Conservation (phyloP, 2,888 invertebrate species). For the Chloroclysta siterata region DNA sequence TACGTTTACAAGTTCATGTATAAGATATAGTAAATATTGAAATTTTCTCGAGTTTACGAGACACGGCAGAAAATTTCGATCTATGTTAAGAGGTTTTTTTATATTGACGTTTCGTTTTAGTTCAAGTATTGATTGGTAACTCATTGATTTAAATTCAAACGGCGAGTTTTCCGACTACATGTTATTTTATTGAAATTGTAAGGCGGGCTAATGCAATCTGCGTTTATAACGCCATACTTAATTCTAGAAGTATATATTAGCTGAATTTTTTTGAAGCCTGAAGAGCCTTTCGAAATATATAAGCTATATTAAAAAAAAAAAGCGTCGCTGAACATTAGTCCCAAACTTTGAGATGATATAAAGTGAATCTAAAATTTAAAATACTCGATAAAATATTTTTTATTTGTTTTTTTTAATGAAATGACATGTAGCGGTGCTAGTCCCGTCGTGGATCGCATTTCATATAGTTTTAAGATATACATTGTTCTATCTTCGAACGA, state of each 20-base stretch:
- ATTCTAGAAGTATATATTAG: neutral
- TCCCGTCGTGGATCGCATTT: conserved; percentile 81
- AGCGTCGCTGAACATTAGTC: neutral
- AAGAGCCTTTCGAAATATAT: neutral
- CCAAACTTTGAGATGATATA: neutral
- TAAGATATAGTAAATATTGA: conserved; percentile 25
- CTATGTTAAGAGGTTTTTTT: conserved; percentile 33
- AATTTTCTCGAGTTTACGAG: conserved; percentile 26
- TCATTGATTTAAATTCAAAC: conserved; percentile 57
- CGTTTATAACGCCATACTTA: neutral
- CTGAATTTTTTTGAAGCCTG: neutral
- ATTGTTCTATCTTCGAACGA: conserved; percentile 68
- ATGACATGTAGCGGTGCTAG: conserved; percentile 75
- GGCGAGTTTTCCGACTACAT: conserved; percentile 75
- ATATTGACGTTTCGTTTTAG: conserved; percentile 39
- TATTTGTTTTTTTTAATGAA: conserved; percentile 52
- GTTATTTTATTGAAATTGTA: conserved; percentile 66
- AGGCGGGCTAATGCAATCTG: neutral
- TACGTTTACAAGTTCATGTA: conserved; percentile 29
- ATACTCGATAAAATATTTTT: conserved; percentile 14
- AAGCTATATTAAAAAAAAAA: too few species aligned
- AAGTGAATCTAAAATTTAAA: conserved; percentile 15
- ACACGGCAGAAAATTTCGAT: conserved; percentile 23
- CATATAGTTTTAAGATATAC: conserved; percentile 71
- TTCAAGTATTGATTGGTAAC: conserved; percentile 45